Base-by-base conservation (phyloP, 2,113 vertebrate species). In the Butorides virescens region DNA sequence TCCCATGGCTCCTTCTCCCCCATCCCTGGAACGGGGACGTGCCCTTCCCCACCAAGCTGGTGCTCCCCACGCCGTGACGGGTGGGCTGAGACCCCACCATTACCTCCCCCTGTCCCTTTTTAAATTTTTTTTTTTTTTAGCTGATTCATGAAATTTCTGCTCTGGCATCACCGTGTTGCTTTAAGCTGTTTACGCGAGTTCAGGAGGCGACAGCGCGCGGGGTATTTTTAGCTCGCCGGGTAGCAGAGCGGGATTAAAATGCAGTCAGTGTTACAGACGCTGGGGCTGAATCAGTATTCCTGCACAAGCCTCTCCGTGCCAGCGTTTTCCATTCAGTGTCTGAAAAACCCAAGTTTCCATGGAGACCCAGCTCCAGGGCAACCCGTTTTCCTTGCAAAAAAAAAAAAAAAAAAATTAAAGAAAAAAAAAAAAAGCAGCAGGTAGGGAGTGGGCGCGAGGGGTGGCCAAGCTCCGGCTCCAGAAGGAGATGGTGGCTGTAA, bases 321-420 rank as follows among this genome's bases (percentile, higher is more conserved):
- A 97, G 98, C 97, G 56, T 85, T 97, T 97, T 96, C 98, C 97
- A 98, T 98, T 96, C 97, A 98, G 97, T 98, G 98, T 97, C 98
- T 98, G 97, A 96, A 97, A 98, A 98, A 92, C 96, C 94, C 95
- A 59, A 34, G 98, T 98, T 98, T 98, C 98, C 98, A 98, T 98
- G 98, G 98, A 97, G 97, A 98, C 96, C 68, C 94, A 95, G 98
- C 93, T 95, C 97, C 97, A 95, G 98, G 98, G 98, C 98, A 98
- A 98, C 98, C 67, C 81, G 97, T 91, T 92, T 97, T 95, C 94
- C 93, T 93, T 65, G 90, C 18, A 32, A 55, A 97, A 74, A 29
- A 73, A 25, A 17, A 44, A 63, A 37, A 30, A 22, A 63, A 9
- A 23, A 42, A 42, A 42, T 42, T 42, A 90, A 93, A 95, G 96